These are phyloP conservation scores for Lates calcarifer DNA, from an alignment of 2,113 vertebrate species.

Conservation along the genomic window DNA sequence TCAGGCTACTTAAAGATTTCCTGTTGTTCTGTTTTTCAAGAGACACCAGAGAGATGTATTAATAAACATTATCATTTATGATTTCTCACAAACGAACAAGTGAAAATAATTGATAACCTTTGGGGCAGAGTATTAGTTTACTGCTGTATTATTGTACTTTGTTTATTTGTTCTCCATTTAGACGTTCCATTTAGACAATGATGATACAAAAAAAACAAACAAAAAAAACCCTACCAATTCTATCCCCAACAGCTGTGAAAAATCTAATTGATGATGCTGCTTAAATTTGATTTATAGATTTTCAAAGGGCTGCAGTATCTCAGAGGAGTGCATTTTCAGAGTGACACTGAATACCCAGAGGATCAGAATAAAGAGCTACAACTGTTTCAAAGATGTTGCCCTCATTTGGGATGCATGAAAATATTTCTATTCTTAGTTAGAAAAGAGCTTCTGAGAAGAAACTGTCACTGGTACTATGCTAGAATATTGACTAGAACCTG, in stretches of 20 bases:
- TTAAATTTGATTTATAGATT: slow-evolving; percentile 75
- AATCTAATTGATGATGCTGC: slow-evolving; percentile 69
- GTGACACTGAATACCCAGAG: slow-evolving; percentile 64
- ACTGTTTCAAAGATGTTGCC: slow-evolving; percentile 55
- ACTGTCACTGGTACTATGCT: slow-evolving; percentile 35
- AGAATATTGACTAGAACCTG: slow-evolving; percentile 22
- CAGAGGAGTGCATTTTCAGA: slow-evolving; percentile 67
- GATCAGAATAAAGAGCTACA: slow-evolving; percentile 63
- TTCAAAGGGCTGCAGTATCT: slow-evolving; percentile 66
- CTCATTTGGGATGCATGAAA: slow-evolving; percentile 65
- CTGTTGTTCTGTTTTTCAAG: slow-evolving; percentile 67
- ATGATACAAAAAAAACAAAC: slow-evolving; percentile 39
- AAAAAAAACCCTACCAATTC: slow-evolving; percentile 23
- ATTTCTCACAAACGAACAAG: slow-evolving; percentile 52
- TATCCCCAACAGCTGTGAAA: slow-evolving; percentile 45
- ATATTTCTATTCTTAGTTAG: slow-evolving; percentile 56
- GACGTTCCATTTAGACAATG: slow-evolving; percentile 63
- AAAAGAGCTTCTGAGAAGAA: slow-evolving; percentile 40
- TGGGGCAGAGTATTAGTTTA: slow-evolving; percentile 41
- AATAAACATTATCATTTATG: slow-evolving; percentile 56
- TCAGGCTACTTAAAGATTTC: slow-evolving; percentile 71
- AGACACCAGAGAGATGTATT: slow-evolving; percentile 60
- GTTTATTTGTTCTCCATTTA: slow-evolving; percentile 64
- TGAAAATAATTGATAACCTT: slow-evolving; percentile 57
- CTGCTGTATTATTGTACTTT: slow-evolving; percentile 38